Evolutionary conservation across 2,113 vertebrate genomes (phyloP).

Genomic region (Oxyura jamaicensis): DNA sequence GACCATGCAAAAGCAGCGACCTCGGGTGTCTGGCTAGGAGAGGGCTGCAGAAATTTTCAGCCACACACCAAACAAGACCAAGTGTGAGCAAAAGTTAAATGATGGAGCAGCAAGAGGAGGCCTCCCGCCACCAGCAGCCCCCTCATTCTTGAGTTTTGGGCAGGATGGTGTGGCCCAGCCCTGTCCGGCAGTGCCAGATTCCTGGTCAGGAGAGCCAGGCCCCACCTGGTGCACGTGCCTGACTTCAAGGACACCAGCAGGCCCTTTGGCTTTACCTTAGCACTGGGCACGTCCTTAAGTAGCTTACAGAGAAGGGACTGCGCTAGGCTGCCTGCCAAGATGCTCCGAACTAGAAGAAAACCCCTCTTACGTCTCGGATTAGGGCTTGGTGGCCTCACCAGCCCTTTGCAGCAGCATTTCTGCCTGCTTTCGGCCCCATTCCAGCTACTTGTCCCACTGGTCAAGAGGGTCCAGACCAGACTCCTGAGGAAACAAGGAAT

Average conservation of each 20-base stretch:
- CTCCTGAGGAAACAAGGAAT: neutral
- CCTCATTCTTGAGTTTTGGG: accelerated
- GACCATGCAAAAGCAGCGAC: neutral
- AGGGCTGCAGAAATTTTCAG: neutral
- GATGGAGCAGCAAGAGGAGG: neutral
- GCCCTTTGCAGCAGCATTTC: neutral
- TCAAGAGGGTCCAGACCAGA: neutral
- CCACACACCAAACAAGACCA: neutral
- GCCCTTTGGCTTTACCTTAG: neutral
- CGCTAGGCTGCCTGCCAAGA: neutral
- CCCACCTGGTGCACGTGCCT: neutral
- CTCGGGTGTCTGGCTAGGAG: neutral
- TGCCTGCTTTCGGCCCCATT: neutral
- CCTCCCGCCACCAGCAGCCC: neutral
- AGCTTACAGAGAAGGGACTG: neutral
- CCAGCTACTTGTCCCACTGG: neutral
- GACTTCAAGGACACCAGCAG: neutral
- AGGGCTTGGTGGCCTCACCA: neutral
- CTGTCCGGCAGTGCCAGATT: neutral
- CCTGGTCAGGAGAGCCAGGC: neutral
- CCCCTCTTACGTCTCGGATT: neutral
- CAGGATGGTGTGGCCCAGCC: accelerated
- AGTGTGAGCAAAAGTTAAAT: neutral
- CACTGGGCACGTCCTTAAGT: neutral
- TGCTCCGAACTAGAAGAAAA: neutral